A percentile compares a stretch with the other conserved stretches of the same genome.
phyloP scores from a whole-genome alignment of 30 jellyfish, hydroid and myxozoan species.

The Turritopsis rubra region DNA sequence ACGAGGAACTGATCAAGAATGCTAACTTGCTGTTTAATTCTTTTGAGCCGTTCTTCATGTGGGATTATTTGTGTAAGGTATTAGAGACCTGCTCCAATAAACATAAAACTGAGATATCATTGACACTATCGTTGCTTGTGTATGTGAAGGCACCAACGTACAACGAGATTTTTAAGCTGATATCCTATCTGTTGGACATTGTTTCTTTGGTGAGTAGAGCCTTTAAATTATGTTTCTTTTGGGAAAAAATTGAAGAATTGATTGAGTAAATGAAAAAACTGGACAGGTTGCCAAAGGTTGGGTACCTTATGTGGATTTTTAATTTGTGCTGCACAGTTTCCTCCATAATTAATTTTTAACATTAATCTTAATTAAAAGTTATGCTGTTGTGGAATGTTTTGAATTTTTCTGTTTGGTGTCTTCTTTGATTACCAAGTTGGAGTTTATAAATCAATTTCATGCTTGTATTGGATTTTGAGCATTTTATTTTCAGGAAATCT shows the following conservation, averaged over 20 bases:
- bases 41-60: slow-evolving; percentile 75
- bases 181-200: slow-evolving; percentile 67
- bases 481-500: slow-evolving; percentile 49
- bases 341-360: neutral
- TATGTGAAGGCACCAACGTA: slow-evolving; percentile 43
- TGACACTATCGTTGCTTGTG: slow-evolving; percentile 16
- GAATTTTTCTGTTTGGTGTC: slow-evolving; percentile 1
- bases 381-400: neutral
- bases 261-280: too few relatives aligned
- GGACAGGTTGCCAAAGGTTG: too few relatives aligned
- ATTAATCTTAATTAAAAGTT: neutral
- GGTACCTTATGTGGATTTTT: too few relatives aligned
- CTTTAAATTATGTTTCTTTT: neutral
- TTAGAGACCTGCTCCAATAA: slow-evolving; percentile 27
- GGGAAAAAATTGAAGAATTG: too few relatives aligned
- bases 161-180: slow-evolving; percentile 46
- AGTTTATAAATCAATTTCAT: neutral
- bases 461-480: neutral
- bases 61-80: slow-evolving; percentile 75
- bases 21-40: slow-evolving; percentile 80
- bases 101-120: neutral
- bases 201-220: slow-evolving; percentile 68
- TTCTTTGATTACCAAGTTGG: neutral
- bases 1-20: slow-evolving; percentile 64
- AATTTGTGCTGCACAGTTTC: too few relatives aligned